phyloP scores from a whole-genome alignment of 2,888 invertebrate species.

The Busseola fusca region DNA sequence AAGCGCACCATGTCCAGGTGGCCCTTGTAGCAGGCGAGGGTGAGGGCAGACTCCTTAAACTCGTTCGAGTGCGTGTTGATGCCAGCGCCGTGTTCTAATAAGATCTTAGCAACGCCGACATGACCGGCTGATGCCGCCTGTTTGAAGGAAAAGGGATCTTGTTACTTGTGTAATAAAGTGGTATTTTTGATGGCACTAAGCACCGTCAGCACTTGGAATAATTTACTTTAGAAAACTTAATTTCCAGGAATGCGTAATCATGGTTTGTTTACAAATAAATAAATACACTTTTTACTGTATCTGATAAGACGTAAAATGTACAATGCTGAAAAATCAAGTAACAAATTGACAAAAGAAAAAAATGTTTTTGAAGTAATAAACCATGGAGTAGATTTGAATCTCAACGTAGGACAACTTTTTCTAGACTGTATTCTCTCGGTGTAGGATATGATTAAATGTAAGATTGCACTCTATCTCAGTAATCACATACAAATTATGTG shows the following conservation, averaged over 20 bases:
- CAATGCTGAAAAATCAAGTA: background rate
- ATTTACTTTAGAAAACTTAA: background rate
- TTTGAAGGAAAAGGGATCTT: conserved; percentile 4
- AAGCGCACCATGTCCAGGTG: conserved; percentile 99
- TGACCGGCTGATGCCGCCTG: conserved; percentile 98
- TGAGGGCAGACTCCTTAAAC: conserved; percentile 99
- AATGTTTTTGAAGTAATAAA: background rate
- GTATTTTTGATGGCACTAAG: background rate
- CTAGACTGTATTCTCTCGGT: background rate
- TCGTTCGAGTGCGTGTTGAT: conserved; percentile 99
- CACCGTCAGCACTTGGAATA: background rate
- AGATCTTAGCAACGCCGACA: conserved; percentile 96
- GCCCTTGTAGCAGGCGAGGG: conserved; percentile 97
- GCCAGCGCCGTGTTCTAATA: conserved; percentile 97
- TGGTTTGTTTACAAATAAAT: conserved; percentile 43
- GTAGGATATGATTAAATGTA: background rate
- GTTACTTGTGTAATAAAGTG: background rate
- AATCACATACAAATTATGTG: conserved; percentile 31
- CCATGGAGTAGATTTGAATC: background rate
- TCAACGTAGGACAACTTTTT: background rate
- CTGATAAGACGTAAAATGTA: conserved; percentile 18
- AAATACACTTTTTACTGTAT: background rate
- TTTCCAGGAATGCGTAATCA: background rate
- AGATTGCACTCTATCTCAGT: conserved; percentile 9
- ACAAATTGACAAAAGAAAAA: background rate